These are phyloP conservation scores for Etheostoma nigrum DNA, from an alignment of 2,797 vertebrate genomes.

Conservation along the genomic window DNA sequence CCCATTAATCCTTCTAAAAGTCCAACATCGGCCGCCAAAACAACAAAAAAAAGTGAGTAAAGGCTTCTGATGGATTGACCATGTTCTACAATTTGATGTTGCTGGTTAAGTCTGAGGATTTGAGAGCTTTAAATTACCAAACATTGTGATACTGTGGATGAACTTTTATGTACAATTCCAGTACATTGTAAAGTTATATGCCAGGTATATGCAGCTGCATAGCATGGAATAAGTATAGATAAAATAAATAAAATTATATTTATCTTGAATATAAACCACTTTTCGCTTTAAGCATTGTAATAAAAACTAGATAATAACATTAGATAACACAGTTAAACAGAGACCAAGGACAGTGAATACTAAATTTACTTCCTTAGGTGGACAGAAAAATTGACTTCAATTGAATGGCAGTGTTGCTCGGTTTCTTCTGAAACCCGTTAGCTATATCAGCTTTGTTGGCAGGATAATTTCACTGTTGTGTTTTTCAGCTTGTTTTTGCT, in stretches of 20 bases:
- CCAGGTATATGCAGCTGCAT: not conserved
- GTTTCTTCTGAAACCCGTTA: too few species aligned
- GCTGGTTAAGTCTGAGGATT: not conserved
- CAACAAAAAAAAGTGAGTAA: constrained; percentile 31
- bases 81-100: not conserved
- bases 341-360: not conserved
- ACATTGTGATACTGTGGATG: not conserved
- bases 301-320: not conserved
- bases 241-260: not conserved
- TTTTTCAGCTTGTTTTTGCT: not conserved
- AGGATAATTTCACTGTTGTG: not conserved
- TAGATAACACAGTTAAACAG: not conserved
- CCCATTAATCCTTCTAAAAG: accelerated
- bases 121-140: not conserved
- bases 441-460: not conserved
- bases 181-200: not conserved
- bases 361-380: not conserved
- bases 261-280: not conserved
- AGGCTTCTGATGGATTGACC: not conserved
- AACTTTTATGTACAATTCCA: too few species aligned
- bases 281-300: not conserved
- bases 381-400: not conserved
- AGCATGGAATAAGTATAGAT: not conserved
- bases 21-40: accelerated
- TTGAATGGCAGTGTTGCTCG: too few species aligned